Evolutionary conservation across 2,113 vertebrate genomes (phyloP).

Genomic region (Pteruthius melanotis): DNA sequence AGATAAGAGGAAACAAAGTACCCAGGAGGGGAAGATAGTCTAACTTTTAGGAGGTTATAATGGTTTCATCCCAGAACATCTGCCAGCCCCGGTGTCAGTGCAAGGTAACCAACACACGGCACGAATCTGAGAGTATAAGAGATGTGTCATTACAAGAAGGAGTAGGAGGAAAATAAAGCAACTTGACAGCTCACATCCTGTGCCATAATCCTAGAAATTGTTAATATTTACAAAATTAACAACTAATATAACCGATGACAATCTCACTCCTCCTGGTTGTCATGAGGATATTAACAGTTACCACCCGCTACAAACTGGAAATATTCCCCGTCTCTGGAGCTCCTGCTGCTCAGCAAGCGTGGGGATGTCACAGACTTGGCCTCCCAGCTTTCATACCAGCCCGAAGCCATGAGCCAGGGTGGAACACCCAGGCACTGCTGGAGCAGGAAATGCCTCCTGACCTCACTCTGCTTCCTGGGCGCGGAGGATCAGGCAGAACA

Average conservation of each 20-base stretch:
- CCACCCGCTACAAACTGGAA: constrained; percentile 44
- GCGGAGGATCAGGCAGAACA: neutral
- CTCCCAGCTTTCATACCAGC: neutral
- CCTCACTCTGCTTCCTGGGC: neutral
- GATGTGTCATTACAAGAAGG: constrained; percentile 38
- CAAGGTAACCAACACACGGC: constrained; percentile 1
- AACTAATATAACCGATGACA: constrained; percentile 45
- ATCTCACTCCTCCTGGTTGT: constrained; percentile 55
- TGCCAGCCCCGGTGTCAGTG: neutral
- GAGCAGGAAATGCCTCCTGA: neutral
- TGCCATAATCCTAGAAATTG: constrained; percentile 57
- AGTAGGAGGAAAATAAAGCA: constrained; percentile 45
- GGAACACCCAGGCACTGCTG: neutral
- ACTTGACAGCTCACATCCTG: constrained; percentile 62
- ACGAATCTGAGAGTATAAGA: neutral
- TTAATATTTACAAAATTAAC: constrained; percentile 70
- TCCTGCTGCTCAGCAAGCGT: neutral
- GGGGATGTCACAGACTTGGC: neutral
- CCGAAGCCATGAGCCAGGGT: neutral
- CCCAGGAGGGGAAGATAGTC: neutral
- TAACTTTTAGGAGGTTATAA: neutral
- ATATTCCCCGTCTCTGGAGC: neutral
- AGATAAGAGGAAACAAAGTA: neutral
- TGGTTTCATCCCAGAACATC: constrained; percentile 1
- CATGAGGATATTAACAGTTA: constrained; percentile 59